Percentiles rank a stretch among this genome's conserved stretches.
Evolutionary conservation across 1,140 invertebrate genomes (phyloP).

Genomic region (Liolophura sinensis): DNA sequence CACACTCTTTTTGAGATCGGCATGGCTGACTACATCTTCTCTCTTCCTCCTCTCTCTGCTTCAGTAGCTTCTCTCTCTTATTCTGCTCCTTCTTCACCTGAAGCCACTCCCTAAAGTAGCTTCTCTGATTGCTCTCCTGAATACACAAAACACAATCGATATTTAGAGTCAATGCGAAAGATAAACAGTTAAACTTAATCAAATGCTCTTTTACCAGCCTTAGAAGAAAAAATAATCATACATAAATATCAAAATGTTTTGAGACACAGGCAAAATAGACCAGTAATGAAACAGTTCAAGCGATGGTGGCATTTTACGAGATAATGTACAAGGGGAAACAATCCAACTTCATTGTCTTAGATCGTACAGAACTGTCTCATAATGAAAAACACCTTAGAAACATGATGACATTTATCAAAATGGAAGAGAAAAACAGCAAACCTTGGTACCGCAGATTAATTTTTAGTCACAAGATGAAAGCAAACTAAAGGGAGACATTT

Average conservation of each 20-base stretch:
- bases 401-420: no score
- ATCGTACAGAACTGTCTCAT: no score
- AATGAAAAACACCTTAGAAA: no score
- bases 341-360: no score
- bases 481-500: no score
- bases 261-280: no score
- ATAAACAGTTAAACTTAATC: not conserved
- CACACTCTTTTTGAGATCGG: constrained; percentile 40
- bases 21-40: constrained; percentile 38
- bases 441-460: no score
- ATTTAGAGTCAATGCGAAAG: not conserved
- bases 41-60: constrained; percentile 41
- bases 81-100: constrained; percentile 38
- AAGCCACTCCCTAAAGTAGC: constrained; percentile 43
- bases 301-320: no score
- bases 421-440: no score
- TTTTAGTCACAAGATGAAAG: no score
- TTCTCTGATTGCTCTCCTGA: constrained; percentile 39
- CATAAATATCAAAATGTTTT: not conserved
- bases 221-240: not conserved
- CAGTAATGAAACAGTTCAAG: no score
- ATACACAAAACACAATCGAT: constrained; percentile 10
- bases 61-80: constrained; percentile 40
- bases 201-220: not conserved
- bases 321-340: no score